Evolutionary conservation across 1,140 invertebrate genomes (phyloP).

Genomic region (Oreohelix idahoensis): DNA sequence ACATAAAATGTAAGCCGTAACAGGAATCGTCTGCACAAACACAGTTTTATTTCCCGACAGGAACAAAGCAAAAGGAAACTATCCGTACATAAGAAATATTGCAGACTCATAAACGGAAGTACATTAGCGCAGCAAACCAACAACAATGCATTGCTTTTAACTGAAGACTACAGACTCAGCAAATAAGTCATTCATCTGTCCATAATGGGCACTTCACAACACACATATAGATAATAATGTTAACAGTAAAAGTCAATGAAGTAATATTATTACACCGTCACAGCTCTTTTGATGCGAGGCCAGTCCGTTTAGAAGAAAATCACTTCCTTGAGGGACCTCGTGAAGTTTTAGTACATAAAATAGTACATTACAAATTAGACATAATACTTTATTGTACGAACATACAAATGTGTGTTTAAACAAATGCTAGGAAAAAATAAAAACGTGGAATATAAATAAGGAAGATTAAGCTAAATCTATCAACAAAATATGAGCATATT

Average conservation of each 20-base stretch:
- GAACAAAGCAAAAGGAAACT: neutral
- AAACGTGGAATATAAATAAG: too few species aligned
- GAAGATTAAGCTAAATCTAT: too few species aligned
- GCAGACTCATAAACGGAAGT: neutral
- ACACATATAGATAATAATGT: neutral
- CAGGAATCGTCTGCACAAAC: neutral
- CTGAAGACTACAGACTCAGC: neutral
- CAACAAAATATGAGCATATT: too few species aligned
- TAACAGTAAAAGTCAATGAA: neutral
- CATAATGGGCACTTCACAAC: neutral
- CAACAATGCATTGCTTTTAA: neutral
- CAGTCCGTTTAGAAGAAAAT: neutral
- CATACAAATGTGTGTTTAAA: too few species aligned
- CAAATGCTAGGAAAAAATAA: too few species aligned
- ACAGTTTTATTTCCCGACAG: neutral
- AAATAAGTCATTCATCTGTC: neutral
- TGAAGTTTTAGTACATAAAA: neutral
- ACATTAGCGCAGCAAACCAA: neutral
- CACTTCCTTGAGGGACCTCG: neutral
- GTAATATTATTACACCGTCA: neutral
- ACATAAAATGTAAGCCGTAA: too few species aligned
- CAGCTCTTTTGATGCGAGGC: slow-evolving; percentile 10
- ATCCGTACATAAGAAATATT: neutral
- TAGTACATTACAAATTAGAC: neutral
- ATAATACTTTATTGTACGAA: too few species aligned